Evolutionary conservation across 2,113 vertebrate genomes (phyloP).

Genomic region (Colius striatus): DNA sequence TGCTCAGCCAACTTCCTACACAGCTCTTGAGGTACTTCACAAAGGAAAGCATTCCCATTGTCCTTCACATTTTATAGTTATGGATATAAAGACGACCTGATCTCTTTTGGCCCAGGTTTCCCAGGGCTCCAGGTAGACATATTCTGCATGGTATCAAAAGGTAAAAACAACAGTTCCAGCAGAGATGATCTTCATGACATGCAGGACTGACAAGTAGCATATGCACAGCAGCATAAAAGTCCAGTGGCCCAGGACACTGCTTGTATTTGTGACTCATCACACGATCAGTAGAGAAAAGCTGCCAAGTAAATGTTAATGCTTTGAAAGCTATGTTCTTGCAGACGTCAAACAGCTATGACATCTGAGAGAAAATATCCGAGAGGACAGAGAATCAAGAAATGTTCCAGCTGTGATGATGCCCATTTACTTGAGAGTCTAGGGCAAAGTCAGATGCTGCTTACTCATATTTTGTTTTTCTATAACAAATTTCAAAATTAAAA

Average conservation of each 20-base stretch:
- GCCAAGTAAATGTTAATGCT: neutral
- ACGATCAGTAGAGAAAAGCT: neutral
- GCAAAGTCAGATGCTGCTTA: neutral
- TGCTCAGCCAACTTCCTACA: neutral
- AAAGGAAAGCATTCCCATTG: neutral
- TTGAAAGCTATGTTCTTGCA: neutral
- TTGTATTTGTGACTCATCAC: neutral
- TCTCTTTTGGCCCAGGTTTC: neutral
- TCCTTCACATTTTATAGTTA: neutral
- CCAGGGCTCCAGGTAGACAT: too few species aligned
- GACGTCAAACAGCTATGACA: neutral
- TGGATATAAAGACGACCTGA: neutral
- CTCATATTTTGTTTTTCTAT: neutral
- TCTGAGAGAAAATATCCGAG: neutral
- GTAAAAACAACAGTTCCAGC: too few species aligned
- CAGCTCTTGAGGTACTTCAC: neutral
- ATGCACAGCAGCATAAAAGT: fast-evolving
- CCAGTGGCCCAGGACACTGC: neutral
- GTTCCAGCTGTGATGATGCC: neutral
- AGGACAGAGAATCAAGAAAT: neutral
- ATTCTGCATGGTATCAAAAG: neutral
- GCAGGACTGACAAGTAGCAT: fast-evolving
- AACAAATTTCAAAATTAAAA: neutral
- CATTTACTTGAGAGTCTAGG: neutral
- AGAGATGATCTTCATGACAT: fast-evolving